Conservation (phyloP, 2,888 invertebrate genomes). For the Sinotaia quadrata region DNA sequence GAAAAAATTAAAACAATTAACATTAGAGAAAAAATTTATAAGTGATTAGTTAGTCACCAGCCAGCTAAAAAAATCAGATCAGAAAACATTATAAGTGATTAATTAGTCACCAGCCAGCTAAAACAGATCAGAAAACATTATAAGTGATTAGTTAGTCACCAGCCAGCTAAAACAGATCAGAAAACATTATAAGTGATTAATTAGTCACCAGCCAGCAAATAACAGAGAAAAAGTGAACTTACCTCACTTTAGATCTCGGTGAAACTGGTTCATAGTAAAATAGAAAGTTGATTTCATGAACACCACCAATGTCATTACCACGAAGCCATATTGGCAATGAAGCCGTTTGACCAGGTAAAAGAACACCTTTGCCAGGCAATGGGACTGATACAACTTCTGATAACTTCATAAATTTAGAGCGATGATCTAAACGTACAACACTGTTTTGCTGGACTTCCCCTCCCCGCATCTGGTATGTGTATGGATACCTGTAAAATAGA, state of each 20-base stretch:
- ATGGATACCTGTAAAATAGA: constrained; percentile 38
- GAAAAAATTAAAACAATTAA: too few relatives aligned
- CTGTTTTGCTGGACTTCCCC: constrained; percentile 16
- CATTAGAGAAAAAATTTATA: too few relatives aligned
- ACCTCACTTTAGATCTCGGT: constrained; percentile 50
- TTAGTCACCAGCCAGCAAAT: too few relatives aligned
- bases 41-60: too few relatives aligned
- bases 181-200: too few relatives aligned
- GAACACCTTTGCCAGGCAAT: constrained; percentile 59
- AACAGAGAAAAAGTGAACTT: too few relatives aligned
- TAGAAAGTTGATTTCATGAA: constrained; percentile 79
- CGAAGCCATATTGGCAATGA: constrained; percentile 80
- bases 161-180: too few relatives aligned
- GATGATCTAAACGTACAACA: background rate
- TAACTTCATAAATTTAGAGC: constrained; percentile 14
- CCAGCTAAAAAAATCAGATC: too few relatives aligned
- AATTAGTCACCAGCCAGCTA: too few relatives aligned
- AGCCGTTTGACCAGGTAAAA: constrained; percentile 76
- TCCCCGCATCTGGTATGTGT: constrained; percentile 51
- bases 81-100: too few relatives aligned
- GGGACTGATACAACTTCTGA: constrained; percentile 58
- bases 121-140: too few relatives aligned
- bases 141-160: too few relatives aligned
- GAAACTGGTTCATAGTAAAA: constrained; percentile 81
- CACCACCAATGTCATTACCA: constrained; percentile 80